Conservation (phyloP, 2,113 vertebrate species). For the Heloderma charlesbogerti region DNA sequence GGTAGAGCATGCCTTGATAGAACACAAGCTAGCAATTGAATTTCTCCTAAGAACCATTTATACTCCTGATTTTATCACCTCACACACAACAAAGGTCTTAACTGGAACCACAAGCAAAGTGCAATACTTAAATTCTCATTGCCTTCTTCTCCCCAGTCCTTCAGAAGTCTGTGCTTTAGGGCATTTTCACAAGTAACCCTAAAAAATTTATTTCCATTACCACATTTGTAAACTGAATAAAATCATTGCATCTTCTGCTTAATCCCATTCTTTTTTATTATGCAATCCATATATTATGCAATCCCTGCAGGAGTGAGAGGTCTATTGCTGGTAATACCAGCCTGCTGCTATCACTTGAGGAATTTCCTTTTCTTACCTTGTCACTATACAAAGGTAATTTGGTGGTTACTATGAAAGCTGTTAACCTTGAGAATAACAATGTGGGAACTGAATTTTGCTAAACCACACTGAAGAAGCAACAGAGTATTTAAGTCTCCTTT, state of each 20-base stretch:
- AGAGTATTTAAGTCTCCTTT: too few relatives aligned
- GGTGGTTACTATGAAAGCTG: too few relatives aligned
- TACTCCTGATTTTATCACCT: background rate
- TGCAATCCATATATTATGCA: background rate
- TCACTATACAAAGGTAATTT: too few relatives aligned
- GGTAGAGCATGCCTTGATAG: background rate
- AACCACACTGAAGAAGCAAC: too few relatives aligned
- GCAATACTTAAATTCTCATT: background rate
- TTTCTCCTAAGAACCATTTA: background rate
- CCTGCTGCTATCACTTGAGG: too few relatives aligned
- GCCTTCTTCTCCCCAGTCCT: background rate
- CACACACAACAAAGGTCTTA: background rate
- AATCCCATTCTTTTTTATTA: background rate
- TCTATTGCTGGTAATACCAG: too few relatives aligned
- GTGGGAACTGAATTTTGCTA: too few relatives aligned
- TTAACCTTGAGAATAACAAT: too few relatives aligned
- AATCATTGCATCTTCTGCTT: background rate
- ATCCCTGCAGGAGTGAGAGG: background rate
- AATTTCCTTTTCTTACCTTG: too few relatives aligned
- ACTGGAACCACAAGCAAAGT: background rate
- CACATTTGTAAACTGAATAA: background rate
- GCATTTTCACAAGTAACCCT: background rate
- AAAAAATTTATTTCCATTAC: background rate
- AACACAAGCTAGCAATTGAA: background rate
- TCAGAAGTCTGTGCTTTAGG: background rate